phyloP scores from a whole-genome alignment of 2,797 vertebrate genomes.

The Anabacerthia variegaticeps region DNA sequence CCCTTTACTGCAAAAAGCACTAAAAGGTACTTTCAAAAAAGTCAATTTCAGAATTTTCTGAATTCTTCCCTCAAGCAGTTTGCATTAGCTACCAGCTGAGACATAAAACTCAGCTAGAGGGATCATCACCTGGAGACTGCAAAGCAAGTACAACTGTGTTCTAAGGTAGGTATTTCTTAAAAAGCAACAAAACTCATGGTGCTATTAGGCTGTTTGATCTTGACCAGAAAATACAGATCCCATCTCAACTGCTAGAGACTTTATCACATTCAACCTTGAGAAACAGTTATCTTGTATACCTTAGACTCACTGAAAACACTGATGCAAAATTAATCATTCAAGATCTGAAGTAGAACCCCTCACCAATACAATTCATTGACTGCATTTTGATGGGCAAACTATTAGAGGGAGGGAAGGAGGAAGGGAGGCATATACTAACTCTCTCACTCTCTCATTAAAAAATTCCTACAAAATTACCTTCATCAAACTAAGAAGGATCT shows the following conservation, averaged over 20 bases:
- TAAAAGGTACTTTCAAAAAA: not conserved
- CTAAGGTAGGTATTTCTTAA: not conserved
- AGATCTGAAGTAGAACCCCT: not conserved
- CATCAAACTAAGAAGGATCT: not conserved
- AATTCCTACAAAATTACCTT: not conserved
- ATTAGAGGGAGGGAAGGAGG: not conserved
- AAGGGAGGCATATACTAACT: not conserved
- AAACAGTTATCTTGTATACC: not conserved
- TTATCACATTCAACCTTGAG: not conserved
- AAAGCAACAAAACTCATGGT: not conserved
- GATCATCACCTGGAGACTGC: not conserved
- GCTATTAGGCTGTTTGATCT: not conserved
- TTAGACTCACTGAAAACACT: not conserved
- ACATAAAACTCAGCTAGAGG: not conserved
- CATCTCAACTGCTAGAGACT: not conserved
- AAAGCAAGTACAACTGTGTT: not conserved
- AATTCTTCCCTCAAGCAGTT: not conserved
- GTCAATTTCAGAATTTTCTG: not conserved
- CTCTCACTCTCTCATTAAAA: not conserved
- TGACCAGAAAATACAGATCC: not conserved
- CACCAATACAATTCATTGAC: not conserved
- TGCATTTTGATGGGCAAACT: not conserved
- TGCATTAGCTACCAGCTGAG: not conserved
- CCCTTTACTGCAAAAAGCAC: not conserved
- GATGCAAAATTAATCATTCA: not conserved